Evolutionary conservation across 2,113 vertebrate species (phyloP).

Genomic region (Pteropus alecto): DNA sequence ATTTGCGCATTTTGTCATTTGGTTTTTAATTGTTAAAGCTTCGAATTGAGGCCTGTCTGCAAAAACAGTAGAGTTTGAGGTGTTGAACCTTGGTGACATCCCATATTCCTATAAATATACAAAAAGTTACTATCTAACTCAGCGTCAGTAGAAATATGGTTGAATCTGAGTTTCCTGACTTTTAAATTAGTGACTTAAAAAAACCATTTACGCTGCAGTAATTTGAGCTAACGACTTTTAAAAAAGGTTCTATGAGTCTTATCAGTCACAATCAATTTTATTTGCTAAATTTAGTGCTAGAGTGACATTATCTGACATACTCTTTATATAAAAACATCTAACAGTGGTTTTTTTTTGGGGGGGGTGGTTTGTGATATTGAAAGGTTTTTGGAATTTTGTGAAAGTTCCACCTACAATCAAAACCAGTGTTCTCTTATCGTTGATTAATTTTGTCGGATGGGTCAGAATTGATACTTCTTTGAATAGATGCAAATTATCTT

Average conservation of each 20-base stretch:
- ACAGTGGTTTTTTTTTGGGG: not conserved
- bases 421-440: slow-evolving; percentile 17
- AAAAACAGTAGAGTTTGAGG: not conserved
- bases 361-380: not conserved
- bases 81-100: not conserved
- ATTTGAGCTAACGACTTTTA: slow-evolving; percentile 29
- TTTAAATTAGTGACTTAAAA: slow-evolving; percentile 44
- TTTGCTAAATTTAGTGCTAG: slow-evolving; percentile 59
- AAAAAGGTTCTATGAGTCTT: slow-evolving; percentile 48
- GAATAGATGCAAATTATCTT: slow-evolving; percentile 32
- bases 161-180: slow-evolving; percentile 59
- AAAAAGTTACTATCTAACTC: not conserved
- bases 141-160: not conserved
- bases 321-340: slow-evolving; percentile 60
- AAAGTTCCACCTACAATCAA: slow-evolving; percentile 38
- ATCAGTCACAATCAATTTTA: slow-evolving; percentile 62
- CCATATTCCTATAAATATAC: not conserved
- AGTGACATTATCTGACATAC: slow-evolving; percentile 38
- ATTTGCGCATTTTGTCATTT: not conserved
- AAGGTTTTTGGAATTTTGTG: slow-evolving; percentile 46
- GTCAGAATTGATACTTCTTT: slow-evolving; percentile 11
- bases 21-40: slow-evolving; percentile 8
- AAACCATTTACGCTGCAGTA: slow-evolving; percentile 7
- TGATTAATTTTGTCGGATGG: slow-evolving; percentile 48
- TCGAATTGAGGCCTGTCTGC: not conserved